phyloP scores from a whole-genome alignment of 2,797 vertebrate genomes.

The Falco columbarius region DNA sequence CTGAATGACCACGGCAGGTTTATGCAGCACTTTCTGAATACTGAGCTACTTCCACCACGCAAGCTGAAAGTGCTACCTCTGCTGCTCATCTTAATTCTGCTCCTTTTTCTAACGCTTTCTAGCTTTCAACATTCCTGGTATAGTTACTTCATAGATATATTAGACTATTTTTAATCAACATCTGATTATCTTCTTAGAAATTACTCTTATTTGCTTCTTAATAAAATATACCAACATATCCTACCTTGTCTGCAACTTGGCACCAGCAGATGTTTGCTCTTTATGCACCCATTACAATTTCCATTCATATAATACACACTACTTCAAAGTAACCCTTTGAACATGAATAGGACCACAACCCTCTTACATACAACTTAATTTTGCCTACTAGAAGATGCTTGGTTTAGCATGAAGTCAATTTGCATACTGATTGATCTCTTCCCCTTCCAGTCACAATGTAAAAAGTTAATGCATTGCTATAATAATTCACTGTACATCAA shows the following conservation, averaged over 20 bases:
- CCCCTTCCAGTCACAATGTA: slow-evolving; percentile 13
- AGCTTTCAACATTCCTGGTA: background rate
- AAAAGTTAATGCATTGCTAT: background rate
- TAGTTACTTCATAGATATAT: background rate
- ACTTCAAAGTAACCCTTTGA: slow-evolving; percentile 20
- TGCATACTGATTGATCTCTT: slow-evolving; percentile 42
- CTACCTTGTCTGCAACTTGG: background rate
- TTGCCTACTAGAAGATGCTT: background rate
- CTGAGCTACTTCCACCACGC: fast-evolving
- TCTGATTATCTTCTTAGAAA: background rate
- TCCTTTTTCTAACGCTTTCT: background rate
- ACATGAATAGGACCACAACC: background rate
- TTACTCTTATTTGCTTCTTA: background rate
- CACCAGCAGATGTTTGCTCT: background rate
- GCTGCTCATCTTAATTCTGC: background rate
- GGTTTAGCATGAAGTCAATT: slow-evolving; percentile 20
- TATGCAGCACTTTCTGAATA: background rate
- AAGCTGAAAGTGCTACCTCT: background rate
- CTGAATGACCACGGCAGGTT: background rate
- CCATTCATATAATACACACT: background rate
- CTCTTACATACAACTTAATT: background rate
- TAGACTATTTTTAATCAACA: background rate
- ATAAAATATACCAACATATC: background rate
- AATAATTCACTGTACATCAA: background rate
- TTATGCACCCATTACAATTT: background rate